Conservation (phyloP, 35 echinoderm and acorn worm species). For the Hemicentrotus pulcherrimus region DNA sequence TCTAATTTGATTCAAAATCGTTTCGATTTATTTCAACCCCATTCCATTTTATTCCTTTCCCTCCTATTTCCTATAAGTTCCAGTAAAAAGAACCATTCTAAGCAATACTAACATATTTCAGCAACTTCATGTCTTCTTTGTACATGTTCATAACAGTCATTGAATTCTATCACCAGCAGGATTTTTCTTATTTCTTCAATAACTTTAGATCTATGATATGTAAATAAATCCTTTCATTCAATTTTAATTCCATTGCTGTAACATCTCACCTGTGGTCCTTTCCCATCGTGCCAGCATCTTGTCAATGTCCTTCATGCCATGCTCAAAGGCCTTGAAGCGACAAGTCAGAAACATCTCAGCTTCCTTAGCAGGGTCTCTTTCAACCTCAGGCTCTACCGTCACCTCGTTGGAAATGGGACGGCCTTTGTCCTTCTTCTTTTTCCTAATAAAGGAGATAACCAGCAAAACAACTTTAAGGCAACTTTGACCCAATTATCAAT, state of each 20-base stretch:
- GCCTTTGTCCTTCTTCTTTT: constrained; percentile 92
- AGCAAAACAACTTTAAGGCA: background rate
- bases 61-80: too few relatives aligned
- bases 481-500: background rate
- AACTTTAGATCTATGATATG: too few relatives aligned
- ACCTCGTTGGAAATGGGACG: constrained; percentile 93
- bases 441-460: constrained; percentile 60
- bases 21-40: too few relatives aligned
- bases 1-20: too few relatives aligned
- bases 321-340: constrained; percentile 96
- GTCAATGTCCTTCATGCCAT: constrained; percentile 94
- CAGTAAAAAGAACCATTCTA: too few relatives aligned
- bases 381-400: constrained; percentile 60
- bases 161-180: too few relatives aligned
- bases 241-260: background rate
- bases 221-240: too few relatives aligned
- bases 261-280: constrained; percentile 74
- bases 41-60: too few relatives aligned
- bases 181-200: too few relatives aligned
- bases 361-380: constrained; percentile 84
- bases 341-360: constrained; percentile 78
- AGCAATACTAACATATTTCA: too few relatives aligned
- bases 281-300: constrained; percentile 88
- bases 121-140: too few relatives aligned
- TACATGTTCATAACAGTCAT: too few relatives aligned